These are phyloP conservation scores for Oostethus manadensis DNA, from an alignment of 2,113 vertebrate species.

Conservation along the genomic window DNA sequence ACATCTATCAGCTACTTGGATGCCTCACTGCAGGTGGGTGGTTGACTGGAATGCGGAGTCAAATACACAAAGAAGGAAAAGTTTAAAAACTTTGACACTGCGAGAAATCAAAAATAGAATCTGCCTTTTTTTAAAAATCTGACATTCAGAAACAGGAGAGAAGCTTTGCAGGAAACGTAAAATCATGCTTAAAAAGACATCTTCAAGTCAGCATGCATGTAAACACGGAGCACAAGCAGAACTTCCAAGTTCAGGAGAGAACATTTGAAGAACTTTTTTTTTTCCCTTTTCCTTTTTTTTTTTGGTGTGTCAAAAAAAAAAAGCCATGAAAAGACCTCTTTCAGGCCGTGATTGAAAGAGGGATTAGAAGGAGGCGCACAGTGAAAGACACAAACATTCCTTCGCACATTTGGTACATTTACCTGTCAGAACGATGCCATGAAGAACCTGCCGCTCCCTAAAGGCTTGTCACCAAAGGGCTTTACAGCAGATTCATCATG, in stretches of 20 bases:
- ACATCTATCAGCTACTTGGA: not conserved
- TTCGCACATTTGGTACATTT: constrained; percentile 58
- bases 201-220: constrained; percentile 9
- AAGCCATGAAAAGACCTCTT: constrained; percentile 52
- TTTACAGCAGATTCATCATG: constrained; percentile 5
- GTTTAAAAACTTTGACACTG: not conserved
- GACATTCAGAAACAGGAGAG: constrained; percentile 5
- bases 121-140: not conserved
- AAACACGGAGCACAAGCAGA: not conserved
- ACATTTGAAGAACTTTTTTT: constrained; percentile 52
- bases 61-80: not conserved
- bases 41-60: not conserved
- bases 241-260: constrained; percentile 38
- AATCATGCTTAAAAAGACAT: constrained; percentile 16
- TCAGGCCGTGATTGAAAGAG: constrained; percentile 40
- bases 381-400: constrained; percentile 63
- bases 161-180: constrained; percentile 12
- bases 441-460: constrained; percentile 32
- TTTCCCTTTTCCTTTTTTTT: constrained; percentile 26
- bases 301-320: constrained; percentile 13
- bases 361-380: constrained; percentile 44
- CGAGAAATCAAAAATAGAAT: constrained; percentile 8
- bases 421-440: constrained; percentile 59
- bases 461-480: constrained; percentile 23
- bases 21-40: not conserved